These are phyloP conservation scores for Caenorhabditis doughertyi DNA, from an alignment of 2,888 invertebrate species.

Conservation along the genomic window DNA sequence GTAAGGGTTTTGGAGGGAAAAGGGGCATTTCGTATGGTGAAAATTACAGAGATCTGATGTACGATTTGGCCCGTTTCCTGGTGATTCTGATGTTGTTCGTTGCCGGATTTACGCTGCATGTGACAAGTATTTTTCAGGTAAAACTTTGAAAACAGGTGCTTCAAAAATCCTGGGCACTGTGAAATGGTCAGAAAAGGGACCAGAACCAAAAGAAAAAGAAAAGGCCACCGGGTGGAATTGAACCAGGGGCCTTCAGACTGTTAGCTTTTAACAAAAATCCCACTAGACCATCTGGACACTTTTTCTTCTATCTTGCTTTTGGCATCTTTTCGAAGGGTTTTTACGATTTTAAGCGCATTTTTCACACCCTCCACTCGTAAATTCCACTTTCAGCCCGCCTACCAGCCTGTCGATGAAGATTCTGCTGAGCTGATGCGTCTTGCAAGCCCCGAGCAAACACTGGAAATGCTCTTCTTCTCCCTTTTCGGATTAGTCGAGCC, in stretches of 20 bases:
- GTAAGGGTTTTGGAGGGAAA: slow-evolving; percentile 31
- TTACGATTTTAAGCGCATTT: too few species aligned
- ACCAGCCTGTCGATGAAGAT: slow-evolving; percentile 82
- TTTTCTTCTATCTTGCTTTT: too few species aligned
- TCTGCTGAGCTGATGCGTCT: slow-evolving; percentile 81
- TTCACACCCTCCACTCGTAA: too few species aligned
- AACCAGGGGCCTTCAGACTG: too few species aligned
- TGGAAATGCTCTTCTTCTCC: slow-evolving; percentile 94
- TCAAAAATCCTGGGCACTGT: too few species aligned
- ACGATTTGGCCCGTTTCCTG: slow-evolving; percentile 87
- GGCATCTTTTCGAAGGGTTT: too few species aligned
- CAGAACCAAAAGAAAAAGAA: too few species aligned
- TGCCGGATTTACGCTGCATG: slow-evolving; percentile 94
- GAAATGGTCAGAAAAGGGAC: too few species aligned
- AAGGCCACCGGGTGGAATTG: too few species aligned
- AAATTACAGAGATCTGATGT: slow-evolving; percentile 83
- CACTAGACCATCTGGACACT: too few species aligned
- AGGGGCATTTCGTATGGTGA: neutral
- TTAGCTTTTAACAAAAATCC: too few species aligned
- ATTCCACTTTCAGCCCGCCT: slow-evolving; percentile 78
- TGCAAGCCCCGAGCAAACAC: slow-evolving; percentile 87
- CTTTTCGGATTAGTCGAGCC: slow-evolving; percentile 86
- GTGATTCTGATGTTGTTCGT: slow-evolving; percentile 98
- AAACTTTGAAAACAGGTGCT: neutral
- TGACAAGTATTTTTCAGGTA: slow-evolving; percentile 95